Conservation (phyloP, 2,888 invertebrate species). For the Chloroclystis v-ata region DNA sequence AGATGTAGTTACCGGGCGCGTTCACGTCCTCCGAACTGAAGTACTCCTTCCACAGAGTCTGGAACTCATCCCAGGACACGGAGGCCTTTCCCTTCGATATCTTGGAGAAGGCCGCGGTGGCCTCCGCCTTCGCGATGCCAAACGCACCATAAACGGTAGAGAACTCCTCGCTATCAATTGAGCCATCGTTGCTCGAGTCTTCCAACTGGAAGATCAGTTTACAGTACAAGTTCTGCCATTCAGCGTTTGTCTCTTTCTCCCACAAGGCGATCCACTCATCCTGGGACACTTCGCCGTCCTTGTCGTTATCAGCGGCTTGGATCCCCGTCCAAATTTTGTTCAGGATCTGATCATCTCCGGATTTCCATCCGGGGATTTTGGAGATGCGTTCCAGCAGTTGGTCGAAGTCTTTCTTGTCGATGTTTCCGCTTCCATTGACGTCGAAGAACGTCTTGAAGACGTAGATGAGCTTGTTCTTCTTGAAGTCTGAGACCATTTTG, state of each 20-base stretch:
- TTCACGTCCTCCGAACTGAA: conserved; percentile 71
- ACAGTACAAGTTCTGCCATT: conserved; percentile 91
- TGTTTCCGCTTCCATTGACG: conserved; percentile 91
- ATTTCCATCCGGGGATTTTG: conserved; percentile 86
- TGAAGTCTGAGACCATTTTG: conserved; percentile 88
- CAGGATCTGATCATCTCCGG: conserved; percentile 84
- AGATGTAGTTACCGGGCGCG: conserved; percentile 80
- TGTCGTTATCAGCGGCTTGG: conserved; percentile 88
- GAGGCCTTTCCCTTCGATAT: conserved; percentile 85
- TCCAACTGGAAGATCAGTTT: conserved; percentile 92
- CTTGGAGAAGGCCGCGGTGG: conserved; percentile 86
- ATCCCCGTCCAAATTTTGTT: conserved; percentile 91
- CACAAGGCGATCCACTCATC: conserved; percentile 60
- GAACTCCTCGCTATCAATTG: conserved; percentile 89
- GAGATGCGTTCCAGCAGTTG: conserved; percentile 90
- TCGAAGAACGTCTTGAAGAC: conserved; percentile 93
- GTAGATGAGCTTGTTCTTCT: conserved; percentile 91
- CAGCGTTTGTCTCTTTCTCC: conserved; percentile 81
- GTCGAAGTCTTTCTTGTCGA: conserved; percentile 92
- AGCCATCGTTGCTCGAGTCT: conserved; percentile 87
- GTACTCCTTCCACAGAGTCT: conserved; percentile 88
- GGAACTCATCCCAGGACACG: conserved; percentile 87
- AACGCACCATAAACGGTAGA: conserved; percentile 87
- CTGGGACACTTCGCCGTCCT: conserved; percentile 85
- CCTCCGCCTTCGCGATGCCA: conserved; percentile 84